These are phyloP conservation scores for Apostichopus californicus DNA, from an alignment of 35 echinoderm and acorn worm species.

Conservation along the genomic window DNA sequence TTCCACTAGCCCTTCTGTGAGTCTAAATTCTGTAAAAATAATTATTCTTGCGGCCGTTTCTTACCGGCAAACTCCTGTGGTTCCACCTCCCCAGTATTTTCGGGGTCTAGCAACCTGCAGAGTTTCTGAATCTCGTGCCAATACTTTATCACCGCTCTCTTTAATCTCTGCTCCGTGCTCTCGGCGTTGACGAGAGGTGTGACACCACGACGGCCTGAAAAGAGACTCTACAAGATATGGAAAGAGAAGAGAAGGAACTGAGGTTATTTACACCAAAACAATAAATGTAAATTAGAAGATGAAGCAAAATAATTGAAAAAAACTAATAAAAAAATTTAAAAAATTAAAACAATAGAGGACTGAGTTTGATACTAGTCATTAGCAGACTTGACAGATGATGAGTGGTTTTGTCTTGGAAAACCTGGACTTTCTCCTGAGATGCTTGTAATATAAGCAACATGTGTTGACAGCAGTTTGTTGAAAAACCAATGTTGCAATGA, in stretches of 20 bases:
- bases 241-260: neutral
- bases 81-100: conserved; percentile 66
- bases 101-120: conserved; percentile 72
- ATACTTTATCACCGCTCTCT: conserved; percentile 65
- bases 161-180: conserved; percentile 80
- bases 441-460: no score
- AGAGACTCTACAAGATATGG: neutral
- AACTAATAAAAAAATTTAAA: no score
- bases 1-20: no score
- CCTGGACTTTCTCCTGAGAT: no score
- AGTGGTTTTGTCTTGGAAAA: no score
- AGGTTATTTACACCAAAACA: no score
- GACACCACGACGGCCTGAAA: conserved; percentile 58
- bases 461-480: no score
- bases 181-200: conserved; percentile 96
- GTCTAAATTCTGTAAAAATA: neutral
- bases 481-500: no score
- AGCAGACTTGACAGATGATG: no score
- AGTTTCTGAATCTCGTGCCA: conserved; percentile 90
- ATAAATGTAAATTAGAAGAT: neutral
- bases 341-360: no score
- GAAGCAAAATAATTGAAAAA: no score
- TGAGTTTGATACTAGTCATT: no score
- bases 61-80: conserved; percentile 76
- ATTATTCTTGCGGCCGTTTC: neutral